These are phyloP conservation scores for Lamprologus sp. DNA, from an alignment of 2,113 vertebrate genomes.

Conservation along the genomic window DNA sequence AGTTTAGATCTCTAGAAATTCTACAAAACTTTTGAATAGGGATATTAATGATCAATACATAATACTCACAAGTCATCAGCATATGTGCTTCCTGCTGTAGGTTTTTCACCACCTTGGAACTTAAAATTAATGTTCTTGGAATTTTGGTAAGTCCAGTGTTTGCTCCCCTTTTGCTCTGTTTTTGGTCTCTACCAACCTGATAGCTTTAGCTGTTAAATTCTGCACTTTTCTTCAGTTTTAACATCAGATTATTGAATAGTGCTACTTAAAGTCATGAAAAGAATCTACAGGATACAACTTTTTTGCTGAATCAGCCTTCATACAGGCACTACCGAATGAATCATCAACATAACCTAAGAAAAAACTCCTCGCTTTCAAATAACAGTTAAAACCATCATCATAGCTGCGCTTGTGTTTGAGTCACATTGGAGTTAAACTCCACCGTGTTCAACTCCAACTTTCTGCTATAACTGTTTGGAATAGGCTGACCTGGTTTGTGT, in stretches of 20 bases:
- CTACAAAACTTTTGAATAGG: neutral
- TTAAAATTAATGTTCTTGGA: neutral
- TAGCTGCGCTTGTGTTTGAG: neutral
- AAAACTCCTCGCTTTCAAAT: neutral
- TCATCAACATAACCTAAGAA: neutral
- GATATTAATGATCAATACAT: neutral
- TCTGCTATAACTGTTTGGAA: neutral
- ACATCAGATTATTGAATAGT: neutral
- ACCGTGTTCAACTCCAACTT: neutral
- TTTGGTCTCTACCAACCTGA: neutral
- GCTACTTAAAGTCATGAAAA: neutral
- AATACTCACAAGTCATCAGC: neutral
- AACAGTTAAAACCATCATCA: neutral
- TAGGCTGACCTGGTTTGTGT: neutral
- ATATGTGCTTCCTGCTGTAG: neutral
- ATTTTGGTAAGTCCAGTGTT: neutral
- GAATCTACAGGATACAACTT: neutral
- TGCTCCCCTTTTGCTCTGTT: neutral
- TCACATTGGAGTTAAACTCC: neutral
- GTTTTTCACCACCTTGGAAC: neutral
- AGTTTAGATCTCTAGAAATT: neutral
- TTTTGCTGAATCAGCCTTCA: neutral
- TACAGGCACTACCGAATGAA: neutral
- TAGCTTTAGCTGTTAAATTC: neutral
- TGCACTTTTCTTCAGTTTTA: neutral